A percentile compares a stretch with the other conserved stretches of the same genome.
Evolutionary conservation across 2,797 vertebrate genomes (phyloP).

Genomic region (Sebastes ruberrimus): DNA sequence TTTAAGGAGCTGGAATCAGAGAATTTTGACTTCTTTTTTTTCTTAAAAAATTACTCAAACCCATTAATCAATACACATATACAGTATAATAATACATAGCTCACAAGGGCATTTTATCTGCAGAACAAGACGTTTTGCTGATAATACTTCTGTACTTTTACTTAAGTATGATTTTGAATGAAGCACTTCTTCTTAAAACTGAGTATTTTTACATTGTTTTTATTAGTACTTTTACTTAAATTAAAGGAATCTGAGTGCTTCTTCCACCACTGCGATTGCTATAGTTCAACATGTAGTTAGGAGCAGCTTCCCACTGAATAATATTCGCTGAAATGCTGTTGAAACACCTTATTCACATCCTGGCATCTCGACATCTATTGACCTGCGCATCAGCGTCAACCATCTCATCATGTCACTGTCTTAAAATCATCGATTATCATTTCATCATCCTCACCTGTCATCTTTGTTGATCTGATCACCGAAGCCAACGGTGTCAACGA

Average conservation of each 20-base stretch:
- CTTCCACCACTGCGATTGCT: background rate
- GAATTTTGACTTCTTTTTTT: no score
- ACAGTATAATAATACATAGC: background rate
- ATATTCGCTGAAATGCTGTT: background rate
- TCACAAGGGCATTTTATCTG: background rate
- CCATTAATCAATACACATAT: no score
- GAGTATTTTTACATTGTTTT: background rate
- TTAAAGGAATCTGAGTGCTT: background rate
- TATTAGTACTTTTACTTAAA: background rate
- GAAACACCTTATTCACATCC: background rate
- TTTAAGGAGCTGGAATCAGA: no score
- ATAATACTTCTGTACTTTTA: background rate
- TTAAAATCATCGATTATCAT: background rate
- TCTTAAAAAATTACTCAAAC: no score
- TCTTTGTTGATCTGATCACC: constrained; percentile 99
- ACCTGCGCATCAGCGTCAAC: background rate
- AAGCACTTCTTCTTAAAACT: background rate
- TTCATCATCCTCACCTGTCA: constrained; percentile 87
- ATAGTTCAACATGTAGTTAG: background rate
- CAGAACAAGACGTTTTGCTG: background rate
- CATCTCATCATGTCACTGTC: background rate
- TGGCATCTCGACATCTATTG: background rate
- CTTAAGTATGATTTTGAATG: background rate
- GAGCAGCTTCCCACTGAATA: background rate
- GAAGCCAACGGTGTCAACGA: constrained; percentile 96